These are phyloP conservation scores for Muraenolepis orangiensis DNA, from an alignment of 2,797 vertebrate genomes.

Conservation along the genomic window DNA sequence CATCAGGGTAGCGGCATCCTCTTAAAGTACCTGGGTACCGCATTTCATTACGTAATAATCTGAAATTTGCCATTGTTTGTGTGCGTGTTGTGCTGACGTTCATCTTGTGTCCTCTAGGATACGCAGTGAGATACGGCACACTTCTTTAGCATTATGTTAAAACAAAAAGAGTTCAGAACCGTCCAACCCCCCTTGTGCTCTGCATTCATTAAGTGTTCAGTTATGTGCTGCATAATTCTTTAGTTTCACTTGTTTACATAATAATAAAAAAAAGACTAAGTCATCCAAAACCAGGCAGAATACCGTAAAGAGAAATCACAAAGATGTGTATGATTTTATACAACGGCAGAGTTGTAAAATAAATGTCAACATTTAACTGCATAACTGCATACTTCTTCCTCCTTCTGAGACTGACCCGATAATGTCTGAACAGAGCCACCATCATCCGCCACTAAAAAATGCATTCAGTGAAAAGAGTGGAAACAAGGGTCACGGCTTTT, in stretches of 20 bases:
- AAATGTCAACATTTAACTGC: neutral
- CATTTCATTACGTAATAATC: neutral
- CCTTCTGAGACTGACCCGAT: neutral
- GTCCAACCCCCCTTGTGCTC: neutral
- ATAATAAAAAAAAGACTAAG: neutral
- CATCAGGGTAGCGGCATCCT: no score
- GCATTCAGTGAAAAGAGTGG: no score
- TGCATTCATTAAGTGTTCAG: neutral
- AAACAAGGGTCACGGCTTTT: neutral
- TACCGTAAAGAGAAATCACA: neutral
- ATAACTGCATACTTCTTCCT: neutral
- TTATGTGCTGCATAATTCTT: no score
- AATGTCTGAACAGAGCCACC: neutral
- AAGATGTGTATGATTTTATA: neutral
- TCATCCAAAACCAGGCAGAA: neutral
- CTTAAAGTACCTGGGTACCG: no score
- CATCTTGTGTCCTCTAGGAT: neutral
- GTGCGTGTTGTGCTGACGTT: neutral
- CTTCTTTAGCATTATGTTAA: neutral
- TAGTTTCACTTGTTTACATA: neutral
- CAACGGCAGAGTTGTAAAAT: neutral
- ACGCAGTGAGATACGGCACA: neutral
- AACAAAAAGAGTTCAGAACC: neutral
- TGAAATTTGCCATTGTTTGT: neutral
- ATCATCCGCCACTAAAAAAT: neutral